Base-by-base conservation (phyloP, 2,113 vertebrate species). In the Ammodytes dubius region DNA sequence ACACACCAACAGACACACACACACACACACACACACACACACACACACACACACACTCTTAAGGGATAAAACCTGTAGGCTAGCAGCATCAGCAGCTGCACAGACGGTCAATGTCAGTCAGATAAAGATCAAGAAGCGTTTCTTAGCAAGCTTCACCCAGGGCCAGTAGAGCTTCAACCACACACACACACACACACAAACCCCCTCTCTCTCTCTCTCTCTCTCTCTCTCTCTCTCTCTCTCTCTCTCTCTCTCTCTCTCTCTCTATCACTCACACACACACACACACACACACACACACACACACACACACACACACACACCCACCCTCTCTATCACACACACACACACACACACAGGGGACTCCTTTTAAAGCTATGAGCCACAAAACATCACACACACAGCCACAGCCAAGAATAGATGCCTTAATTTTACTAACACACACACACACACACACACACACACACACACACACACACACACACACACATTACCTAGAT, bases 401-500 rank as follows among this genome's bases (percentile, higher is more conserved):
- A 14, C n/a, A 27, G 27, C 52, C 14, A 67, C 43, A 65, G 66
- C 42, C 67, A 85, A 27, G 27, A 27, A 27, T 27, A 27, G 69
- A 81, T 68, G 68, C 74, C 57, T 59, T 61, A 17, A 79, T 68
- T 79, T 67, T 3, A 71, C 27, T 53, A 64, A n/a, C 46, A n/a
- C 14, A 12, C 5, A 49, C 8, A 35, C 35, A 45, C 6, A 75
- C 17, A 72, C 17, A 49, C 45, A 68, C 53, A 64, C n/a, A 77
- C 46, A 64, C 40, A 71, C 50, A 72, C 52, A 74, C 19, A 59
- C 46, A 74, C 59, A 72, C 39, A 77, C 54, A 70, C 39, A 61
- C 57, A 70, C 35, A 74, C 49, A 63, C 37, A 37, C 1, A 14
- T 86, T 92, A 92, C 91, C 83, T 84, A 89, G 70, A 81, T 35